phyloP scores from a whole-genome alignment of 2,888 invertebrate species.

The Stenchaetothrips biformis region DNA sequence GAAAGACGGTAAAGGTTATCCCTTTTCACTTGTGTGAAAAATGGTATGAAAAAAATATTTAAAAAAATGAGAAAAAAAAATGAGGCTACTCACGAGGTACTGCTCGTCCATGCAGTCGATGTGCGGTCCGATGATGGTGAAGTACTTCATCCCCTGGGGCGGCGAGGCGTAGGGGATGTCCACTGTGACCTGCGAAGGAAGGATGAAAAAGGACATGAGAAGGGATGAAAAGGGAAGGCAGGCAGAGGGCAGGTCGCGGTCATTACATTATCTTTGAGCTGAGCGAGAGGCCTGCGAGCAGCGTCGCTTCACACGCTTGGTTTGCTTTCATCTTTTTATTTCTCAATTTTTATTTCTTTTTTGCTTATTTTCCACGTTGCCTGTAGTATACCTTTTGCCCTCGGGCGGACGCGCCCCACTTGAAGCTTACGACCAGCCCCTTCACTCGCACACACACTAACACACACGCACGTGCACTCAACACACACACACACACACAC shows the following conservation, averaged over 20 bases:
- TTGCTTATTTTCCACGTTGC: neutral
- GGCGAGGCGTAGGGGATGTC: constrained; percentile 74
- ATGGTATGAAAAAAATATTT: too few species aligned
- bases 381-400: too few species aligned
- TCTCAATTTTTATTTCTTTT: neutral
- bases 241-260: neutral
- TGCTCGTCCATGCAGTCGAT: constrained; percentile 77
- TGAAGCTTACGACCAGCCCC: too few species aligned
- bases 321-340: neutral
- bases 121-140: constrained; percentile 70
- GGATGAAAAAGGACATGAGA: too few species aligned
- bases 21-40: too few species aligned
- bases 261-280: neutral
- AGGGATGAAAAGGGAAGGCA: constrained; percentile 15
- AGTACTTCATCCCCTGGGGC: constrained; percentile 74
- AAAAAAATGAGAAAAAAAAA: neutral
- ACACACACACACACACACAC: neutral
- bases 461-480: too few species aligned
- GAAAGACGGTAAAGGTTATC: too few species aligned
- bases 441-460: too few species aligned
- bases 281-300: neutral
- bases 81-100: constrained; percentile 56
- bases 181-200: constrained; percentile 51
- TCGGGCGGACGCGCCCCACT: too few species aligned
- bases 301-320: neutral